Evolutionary conservation across 2,888 invertebrate species (phyloP).

Genomic region (Hymenopus coronatus): DNA sequence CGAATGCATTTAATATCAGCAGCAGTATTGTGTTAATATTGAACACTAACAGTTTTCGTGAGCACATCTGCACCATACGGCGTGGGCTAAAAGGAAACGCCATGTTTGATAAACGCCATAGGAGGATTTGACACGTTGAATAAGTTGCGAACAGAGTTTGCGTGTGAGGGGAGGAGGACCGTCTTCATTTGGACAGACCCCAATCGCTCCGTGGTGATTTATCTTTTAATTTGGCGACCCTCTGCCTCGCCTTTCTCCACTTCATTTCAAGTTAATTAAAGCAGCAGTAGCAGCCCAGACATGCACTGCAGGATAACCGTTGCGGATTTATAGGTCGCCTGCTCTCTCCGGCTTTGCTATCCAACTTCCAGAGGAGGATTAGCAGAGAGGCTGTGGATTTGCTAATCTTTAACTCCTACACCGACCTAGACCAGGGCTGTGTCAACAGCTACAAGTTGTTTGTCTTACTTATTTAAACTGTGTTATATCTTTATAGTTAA

Average conservation of each 20-base stretch:
- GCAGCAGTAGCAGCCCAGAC: neutral
- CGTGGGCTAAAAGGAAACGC: neutral
- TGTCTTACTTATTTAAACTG: too few relatives aligned
- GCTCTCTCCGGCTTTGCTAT: neutral
- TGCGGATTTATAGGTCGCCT: neutral
- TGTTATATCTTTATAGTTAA: too few relatives aligned
- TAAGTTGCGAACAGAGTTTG: neutral
- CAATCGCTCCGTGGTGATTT: neutral
- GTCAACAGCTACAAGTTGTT: too few relatives aligned
- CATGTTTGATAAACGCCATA: neutral
- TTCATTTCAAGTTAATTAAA: neutral
- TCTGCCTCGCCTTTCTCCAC: neutral
- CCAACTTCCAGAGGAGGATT: too few relatives aligned
- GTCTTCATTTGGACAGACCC: neutral
- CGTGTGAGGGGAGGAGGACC: neutral
- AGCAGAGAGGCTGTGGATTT: too few relatives aligned
- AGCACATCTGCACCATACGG: too few relatives aligned
- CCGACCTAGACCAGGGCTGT: too few relatives aligned
- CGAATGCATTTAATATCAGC: too few relatives aligned
- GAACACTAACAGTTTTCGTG: too few relatives aligned
- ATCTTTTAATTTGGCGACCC: neutral
- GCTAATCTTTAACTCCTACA: too few relatives aligned
- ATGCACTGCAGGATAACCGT: neutral
- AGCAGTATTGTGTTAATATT: too few relatives aligned
- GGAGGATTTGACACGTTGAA: neutral